Evolutionary conservation across 2,888 invertebrate genomes (phyloP).

Genomic region (Drosophila putrida): DNA sequence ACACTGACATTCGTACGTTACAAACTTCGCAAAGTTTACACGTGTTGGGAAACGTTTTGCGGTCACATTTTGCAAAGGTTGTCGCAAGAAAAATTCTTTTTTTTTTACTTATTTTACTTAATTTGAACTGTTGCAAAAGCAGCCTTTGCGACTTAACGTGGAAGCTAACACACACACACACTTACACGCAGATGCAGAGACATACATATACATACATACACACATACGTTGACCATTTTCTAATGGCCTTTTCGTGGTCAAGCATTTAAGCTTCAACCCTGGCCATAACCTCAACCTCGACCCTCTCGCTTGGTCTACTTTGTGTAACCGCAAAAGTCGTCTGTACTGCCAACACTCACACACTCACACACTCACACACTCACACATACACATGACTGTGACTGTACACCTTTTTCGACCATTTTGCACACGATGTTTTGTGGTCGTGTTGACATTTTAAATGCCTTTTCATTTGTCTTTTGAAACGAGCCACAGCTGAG

Average conservation of each 20-base stretch:
- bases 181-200: background rate
- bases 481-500: constrained; percentile 15
- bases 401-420: constrained; percentile 73
- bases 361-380: constrained; percentile 19
- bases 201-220: constrained; percentile 8
- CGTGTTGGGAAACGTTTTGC: constrained; percentile 73
- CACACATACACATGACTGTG: constrained; percentile 5
- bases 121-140: constrained; percentile 64
- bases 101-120: constrained; percentile 59
- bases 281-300: constrained; percentile 55
- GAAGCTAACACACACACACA: constrained; percentile 8
- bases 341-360: constrained; percentile 44
- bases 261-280: constrained; percentile 74
- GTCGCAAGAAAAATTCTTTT: constrained; percentile 15
- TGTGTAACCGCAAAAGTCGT: constrained; percentile 76
- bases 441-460: constrained; percentile 79
- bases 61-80: constrained; percentile 53
- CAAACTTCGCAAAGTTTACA: constrained; percentile 63
- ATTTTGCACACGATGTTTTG: constrained; percentile 79
- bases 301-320: constrained; percentile 59
- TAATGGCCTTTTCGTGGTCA: constrained; percentile 80
- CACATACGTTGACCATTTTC: constrained; percentile 57
- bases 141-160: constrained; percentile 56
- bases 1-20: no score
- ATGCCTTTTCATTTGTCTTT: constrained; percentile 76